A percentile compares a stretch with the other conserved stretches of the same genome.
Conservation (phyloP, 2,888 invertebrate species). For the Drosophila fulvimacula region DNA sequence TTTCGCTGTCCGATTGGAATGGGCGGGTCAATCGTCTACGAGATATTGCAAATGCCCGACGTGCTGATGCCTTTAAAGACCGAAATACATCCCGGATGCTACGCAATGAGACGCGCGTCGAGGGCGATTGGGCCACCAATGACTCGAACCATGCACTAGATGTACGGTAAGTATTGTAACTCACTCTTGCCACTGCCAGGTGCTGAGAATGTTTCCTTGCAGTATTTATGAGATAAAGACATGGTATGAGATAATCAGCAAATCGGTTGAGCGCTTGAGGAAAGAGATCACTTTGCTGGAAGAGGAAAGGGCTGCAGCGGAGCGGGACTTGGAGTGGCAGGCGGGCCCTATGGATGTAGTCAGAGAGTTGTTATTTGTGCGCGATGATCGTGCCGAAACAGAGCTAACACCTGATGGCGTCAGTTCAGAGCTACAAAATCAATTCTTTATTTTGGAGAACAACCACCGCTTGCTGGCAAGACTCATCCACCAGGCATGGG, state of each 20-base stretch:
- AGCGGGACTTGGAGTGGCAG: slow-evolving; percentile 90
- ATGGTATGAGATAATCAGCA: slow-evolving; percentile 86
- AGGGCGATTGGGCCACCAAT: slow-evolving; percentile 91
- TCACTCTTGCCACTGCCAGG: background rate
- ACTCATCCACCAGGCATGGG: slow-evolving; percentile 91
- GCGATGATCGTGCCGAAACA: slow-evolving; percentile 89
- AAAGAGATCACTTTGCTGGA: slow-evolving; percentile 88
- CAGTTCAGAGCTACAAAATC: slow-evolving; percentile 91
- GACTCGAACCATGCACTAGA: slow-evolving; percentile 90
- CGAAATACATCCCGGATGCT: slow-evolving; percentile 90
- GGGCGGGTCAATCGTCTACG: slow-evolving; percentile 88
- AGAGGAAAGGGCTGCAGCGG: slow-evolving; percentile 90
- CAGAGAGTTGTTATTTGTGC: slow-evolving; percentile 90
- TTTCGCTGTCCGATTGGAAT: slow-evolving; percentile 91
- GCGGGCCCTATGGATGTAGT: slow-evolving; percentile 88
- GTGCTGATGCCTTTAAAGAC: slow-evolving; percentile 89
- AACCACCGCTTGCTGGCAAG: slow-evolving; percentile 90
- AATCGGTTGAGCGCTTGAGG: slow-evolving; percentile 87
- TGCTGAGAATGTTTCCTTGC: background rate
- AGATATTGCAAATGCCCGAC: slow-evolving; percentile 88
- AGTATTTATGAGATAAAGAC: slow-evolving; percentile 86
- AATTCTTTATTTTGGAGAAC: slow-evolving; percentile 90
- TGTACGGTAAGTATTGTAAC: slow-evolving; percentile 85
- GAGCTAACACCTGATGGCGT: slow-evolving; percentile 92
- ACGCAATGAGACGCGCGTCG: slow-evolving; percentile 90